A percentile compares a stretch with the other conserved stretches of the same genome.
These are phyloP conservation scores for Ectemnius lituratus DNA, from an alignment of 2,888 invertebrate genomes.

Conservation along the genomic window DNA sequence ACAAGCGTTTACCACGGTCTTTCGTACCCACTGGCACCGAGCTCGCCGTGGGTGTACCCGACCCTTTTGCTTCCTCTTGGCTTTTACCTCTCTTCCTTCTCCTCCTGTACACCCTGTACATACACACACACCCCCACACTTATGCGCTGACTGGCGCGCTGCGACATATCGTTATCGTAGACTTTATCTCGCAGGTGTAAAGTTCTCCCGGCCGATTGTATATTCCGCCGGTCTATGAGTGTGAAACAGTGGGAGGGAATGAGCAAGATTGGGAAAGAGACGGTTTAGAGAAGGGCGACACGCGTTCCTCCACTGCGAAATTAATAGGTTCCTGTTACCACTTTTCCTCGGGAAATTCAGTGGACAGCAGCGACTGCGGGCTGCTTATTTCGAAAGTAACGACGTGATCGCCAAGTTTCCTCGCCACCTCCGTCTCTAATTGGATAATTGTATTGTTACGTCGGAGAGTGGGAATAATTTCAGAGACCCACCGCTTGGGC, in stretches of 20 bases:
- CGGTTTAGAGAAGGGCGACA: background rate
- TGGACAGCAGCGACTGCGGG: slow-evolving; percentile 18
- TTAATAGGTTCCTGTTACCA: background rate
- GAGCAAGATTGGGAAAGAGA: background rate
- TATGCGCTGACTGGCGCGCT: too few relatives aligned
- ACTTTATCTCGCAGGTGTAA: slow-evolving; percentile 31
- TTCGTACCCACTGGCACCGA: slow-evolving; percentile 15
- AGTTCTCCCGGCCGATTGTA: slow-evolving; percentile 33
- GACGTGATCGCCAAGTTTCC: slow-evolving; percentile 28
- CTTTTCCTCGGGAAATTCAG: slow-evolving; percentile 26
- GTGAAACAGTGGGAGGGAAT: background rate
- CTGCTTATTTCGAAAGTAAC: slow-evolving; percentile 24
- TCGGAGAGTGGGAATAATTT: too few relatives aligned
- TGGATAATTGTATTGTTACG: too few relatives aligned
- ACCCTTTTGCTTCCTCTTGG: slow-evolving; percentile 4
- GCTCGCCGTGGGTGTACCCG: background rate
- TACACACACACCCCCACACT: slow-evolving; percentile 1
- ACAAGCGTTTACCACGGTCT: slow-evolving; percentile 50
- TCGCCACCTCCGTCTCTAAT: too few relatives aligned
- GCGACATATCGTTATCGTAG: slow-evolving; percentile 19
- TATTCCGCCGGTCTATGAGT: background rate
- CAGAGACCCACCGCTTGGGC: too few relatives aligned
- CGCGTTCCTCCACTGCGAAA: background rate
- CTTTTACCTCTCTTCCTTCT: background rate
- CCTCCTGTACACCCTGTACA: background rate